Base-by-base conservation (phyloP, 2,888 invertebrate species). In the Acronicta aceris region DNA sequence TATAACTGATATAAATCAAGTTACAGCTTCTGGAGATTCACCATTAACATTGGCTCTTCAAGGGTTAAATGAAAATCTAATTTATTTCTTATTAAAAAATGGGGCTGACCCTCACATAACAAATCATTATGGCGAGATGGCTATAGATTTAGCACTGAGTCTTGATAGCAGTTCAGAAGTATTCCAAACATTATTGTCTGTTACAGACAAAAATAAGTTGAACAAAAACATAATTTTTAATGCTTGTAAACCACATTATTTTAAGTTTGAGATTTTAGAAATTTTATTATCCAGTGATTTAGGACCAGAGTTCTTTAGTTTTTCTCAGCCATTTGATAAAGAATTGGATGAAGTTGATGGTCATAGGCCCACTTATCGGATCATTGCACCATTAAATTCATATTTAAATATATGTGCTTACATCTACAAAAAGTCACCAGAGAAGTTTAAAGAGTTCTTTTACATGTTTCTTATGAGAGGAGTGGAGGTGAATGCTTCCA, bases 231-330 rank as follows among this genome's bases (percentile, higher is more conserved):
- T 93, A 55, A 85, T 95, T 41, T 78, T 88, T 5, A 72, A 83
- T 47, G 92, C 93, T 30, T 94, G 91, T 70, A 93, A 91, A 64
- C 94, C 94, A 47, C 89, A 93, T 71, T 89, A 87, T 70, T 94
- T 94, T 59, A 88, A 90, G 54, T 86, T 90, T 73, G 90, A 90
- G 71, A 91, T 93, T 54, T 79, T 95, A 40, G 87, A 89, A 72
- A 82, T 86, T 50, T 77, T 95, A 16, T 75, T 95, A n/a, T 81
- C 79, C 56, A 85, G 90, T 68, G 85, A 92, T 70, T 77, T 95
- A 40, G 92, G 90, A 0, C 89, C 91, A 10, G 89, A 91, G 27
- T 94, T 90, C 71, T 95, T 92, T 81, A 85, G 90, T 76, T 87
- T 85, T 58, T 74, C 74, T 65, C 90, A 91, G 58, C 78, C 78